A percentile compares a stretch with the other conserved stretches of the same genome.
These are phyloP conservation scores for Hyles lineata DNA, from an alignment of 2,888 invertebrate species.

Conservation along the genomic window DNA sequence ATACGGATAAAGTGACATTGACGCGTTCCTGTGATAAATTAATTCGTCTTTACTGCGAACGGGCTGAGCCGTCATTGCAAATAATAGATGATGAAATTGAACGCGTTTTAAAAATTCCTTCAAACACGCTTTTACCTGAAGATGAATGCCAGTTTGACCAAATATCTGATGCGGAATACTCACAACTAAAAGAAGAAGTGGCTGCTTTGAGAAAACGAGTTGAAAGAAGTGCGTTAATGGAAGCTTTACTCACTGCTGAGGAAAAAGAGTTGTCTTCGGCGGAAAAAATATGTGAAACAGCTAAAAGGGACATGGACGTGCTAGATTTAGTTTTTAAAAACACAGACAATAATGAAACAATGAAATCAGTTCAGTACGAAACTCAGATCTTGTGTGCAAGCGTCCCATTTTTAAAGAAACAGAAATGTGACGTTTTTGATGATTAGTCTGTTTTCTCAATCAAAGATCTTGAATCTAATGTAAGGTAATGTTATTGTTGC, in stretches of 20 bases:
- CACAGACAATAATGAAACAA: conserved; percentile 50
- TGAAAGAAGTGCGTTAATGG: conserved; percentile 74
- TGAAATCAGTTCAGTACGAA: conserved; percentile 60
- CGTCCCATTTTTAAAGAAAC: conserved; percentile 59
- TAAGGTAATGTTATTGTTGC: no score
- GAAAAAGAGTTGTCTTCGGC: conserved; percentile 68
- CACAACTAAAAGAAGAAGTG: conserved; percentile 69
- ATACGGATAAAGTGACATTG: conserved; percentile 69
- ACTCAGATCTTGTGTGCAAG: conserved; percentile 67
- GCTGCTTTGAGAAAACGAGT: conserved; percentile 62
- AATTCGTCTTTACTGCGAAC: conserved; percentile 68
- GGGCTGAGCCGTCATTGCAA: conserved; percentile 67
- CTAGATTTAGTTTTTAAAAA: conserved; percentile 65
- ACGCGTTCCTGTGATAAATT: conserved; percentile 72
- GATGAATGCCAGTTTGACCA: conserved; percentile 73
- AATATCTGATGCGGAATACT: conserved; percentile 66
- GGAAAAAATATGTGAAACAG: conserved; percentile 71
- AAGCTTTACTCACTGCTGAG: conserved; percentile 68
- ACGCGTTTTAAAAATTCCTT: conserved; percentile 65
- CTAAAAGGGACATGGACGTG: conserved; percentile 73
- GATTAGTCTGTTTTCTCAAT: conserved; percentile 19
- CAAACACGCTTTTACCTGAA: conserved; percentile 71
- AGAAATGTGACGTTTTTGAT: conserved; percentile 39
- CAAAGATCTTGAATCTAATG: no score
- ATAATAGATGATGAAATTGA: conserved; percentile 73